Conservation (phyloP, 2,888 invertebrate species). For the Azorinus chamasolen region DNA sequence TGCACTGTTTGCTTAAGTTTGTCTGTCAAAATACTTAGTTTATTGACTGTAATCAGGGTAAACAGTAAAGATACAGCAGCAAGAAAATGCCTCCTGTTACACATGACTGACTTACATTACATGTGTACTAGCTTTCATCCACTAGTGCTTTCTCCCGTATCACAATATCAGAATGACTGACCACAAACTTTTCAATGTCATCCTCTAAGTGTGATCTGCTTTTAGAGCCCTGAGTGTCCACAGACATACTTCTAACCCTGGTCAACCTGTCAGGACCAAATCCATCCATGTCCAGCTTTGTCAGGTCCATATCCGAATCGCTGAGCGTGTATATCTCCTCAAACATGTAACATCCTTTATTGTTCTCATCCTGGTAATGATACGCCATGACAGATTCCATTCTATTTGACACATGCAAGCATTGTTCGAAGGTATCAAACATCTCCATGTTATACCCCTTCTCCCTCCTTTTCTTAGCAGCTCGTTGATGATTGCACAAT, state of each 20-base stretch:
- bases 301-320: conserved; percentile 34
- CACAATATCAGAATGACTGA: conserved; percentile 30
- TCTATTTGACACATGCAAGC: conserved; percentile 77
- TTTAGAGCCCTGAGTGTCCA: too few species aligned
- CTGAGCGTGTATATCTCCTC: conserved; percentile 68
- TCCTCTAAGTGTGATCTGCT: conserved; percentile 20
- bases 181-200: conserved; percentile 56
- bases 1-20: too few species aligned
- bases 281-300: background rate
- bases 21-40: too few species aligned
- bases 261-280: too few species aligned
- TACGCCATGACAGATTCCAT: conserved; percentile 81
- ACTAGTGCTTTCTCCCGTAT: conserved; percentile 20
- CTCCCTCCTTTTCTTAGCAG: conserved; percentile 4
- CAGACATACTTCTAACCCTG: too few species aligned
- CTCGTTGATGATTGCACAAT: background rate
- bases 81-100: too few species aligned
- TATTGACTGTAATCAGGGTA: too few species aligned
- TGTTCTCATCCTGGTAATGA: conserved; percentile 76
- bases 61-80: too few species aligned
- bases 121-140: too few species aligned
- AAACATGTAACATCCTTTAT: conserved; percentile 61
- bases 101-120: too few species aligned
- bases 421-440: conserved; percentile 80
- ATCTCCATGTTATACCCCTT: conserved; percentile 30